These are phyloP conservation scores for Eucriotettix oculatus DNA, from an alignment of 2,888 invertebrate species.

Conservation along the genomic window DNA sequence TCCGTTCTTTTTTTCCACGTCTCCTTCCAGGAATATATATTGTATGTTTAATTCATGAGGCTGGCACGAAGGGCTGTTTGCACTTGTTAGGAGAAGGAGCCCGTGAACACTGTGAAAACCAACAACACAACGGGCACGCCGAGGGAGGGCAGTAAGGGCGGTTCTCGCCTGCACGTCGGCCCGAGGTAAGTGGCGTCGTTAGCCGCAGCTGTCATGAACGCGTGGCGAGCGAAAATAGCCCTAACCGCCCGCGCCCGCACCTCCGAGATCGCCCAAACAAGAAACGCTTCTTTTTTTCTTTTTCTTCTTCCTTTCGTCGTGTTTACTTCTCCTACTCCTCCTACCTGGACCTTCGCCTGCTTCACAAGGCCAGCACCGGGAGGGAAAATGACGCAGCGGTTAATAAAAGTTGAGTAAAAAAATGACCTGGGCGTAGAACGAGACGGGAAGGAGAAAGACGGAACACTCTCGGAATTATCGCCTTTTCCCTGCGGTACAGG, in stretches of 20 bases:
- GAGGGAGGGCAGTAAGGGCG: conserved; percentile 5
- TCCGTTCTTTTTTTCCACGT: too few relatives aligned
- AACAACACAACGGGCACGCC: neutral
- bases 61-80: neutral
- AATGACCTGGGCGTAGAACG: neutral
- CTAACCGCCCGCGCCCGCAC: conserved; percentile 1
- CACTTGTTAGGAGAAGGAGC: neutral
- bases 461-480: neutral
- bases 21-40: neutral
- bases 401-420: neutral
- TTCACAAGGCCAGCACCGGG: neutral
- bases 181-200: conserved; percentile 4
- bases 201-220: conserved; percentile 3
- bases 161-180: neutral
- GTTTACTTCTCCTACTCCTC: neutral
- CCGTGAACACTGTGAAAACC: neutral
- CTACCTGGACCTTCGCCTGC: neutral
- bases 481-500: neutral
- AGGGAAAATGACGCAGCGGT: neutral
- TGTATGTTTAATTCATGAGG: neutral
- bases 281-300: conserved; percentile 2
- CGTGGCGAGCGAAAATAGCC: conserved; percentile 5
- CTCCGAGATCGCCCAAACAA: conserved; percentile 4
- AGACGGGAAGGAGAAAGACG: neutral
- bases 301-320: neutral